These are phyloP conservation scores for Cryptosula pallasiana DNA, from an alignment of 2,888 invertebrate species.

Conservation along the genomic window DNA sequence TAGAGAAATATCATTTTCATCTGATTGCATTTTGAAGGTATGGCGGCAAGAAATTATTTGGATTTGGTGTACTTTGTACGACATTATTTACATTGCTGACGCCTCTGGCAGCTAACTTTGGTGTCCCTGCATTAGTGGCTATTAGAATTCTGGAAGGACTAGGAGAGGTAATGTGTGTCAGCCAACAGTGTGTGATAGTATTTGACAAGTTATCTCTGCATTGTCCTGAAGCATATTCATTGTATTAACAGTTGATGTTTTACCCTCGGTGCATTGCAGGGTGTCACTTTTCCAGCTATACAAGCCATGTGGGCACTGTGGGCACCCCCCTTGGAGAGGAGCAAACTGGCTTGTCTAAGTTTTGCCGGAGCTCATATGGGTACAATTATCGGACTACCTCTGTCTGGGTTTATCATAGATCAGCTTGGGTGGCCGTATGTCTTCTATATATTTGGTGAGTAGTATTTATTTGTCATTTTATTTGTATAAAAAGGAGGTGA, in stretches of 20 bases:
- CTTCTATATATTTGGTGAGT: conserved; percentile 33
- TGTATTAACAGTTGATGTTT: too few relatives aligned
- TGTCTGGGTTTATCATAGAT: conserved; percentile 76
- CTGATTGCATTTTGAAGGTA: conserved; percentile 59
- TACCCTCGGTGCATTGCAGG: conserved; percentile 40
- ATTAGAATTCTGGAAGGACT: conserved; percentile 74
- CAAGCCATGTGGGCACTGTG: conserved; percentile 49
- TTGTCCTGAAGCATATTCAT: conserved; percentile 24
- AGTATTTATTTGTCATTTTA: too few relatives aligned
- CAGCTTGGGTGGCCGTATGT: conserved; percentile 59
- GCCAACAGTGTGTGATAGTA: too few relatives aligned
- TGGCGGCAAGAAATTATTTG: conserved; percentile 80
- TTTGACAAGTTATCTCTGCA: too few relatives aligned
- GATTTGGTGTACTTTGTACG: conserved; percentile 74
- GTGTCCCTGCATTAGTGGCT: conserved; percentile 66
- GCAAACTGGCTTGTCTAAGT: conserved; percentile 33
- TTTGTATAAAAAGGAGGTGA: too few relatives aligned
- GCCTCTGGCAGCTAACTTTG: conserved; percentile 68
- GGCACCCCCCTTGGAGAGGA: conserved; percentile 46
- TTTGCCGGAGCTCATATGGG: conserved; percentile 74
- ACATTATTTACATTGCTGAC: conserved; percentile 75
- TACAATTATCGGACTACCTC: conserved; percentile 74
- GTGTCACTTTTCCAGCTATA: conserved; percentile 50
- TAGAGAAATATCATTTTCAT: too few relatives aligned
- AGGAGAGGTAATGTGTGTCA: conserved; percentile 75